Percentiles rank a stretch among this genome's conserved stretches.
Conservation (phyloP, 2,888 invertebrate genomes). For the Leptopilina myrica region DNA sequence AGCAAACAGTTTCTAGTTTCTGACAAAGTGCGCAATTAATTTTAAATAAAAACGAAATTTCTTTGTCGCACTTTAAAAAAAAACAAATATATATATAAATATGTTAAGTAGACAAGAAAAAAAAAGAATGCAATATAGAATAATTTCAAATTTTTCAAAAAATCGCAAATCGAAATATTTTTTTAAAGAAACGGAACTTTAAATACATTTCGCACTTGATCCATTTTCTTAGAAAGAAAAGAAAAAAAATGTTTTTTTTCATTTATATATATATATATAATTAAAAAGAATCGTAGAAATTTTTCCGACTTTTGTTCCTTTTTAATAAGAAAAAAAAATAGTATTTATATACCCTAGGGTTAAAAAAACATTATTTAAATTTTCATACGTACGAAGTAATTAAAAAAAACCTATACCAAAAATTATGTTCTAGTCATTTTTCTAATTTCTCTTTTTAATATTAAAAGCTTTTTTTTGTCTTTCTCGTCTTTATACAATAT, state of each 20-base stretch:
- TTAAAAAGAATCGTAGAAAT: neutral
- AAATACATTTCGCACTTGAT: neutral
- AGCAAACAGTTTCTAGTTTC: conserved; percentile 25
- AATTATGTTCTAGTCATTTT: neutral
- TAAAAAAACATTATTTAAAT: neutral
- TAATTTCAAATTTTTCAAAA: conserved; percentile 9
- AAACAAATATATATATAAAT: no score
- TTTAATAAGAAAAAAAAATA: no score
- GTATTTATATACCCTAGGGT: no score
- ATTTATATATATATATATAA: neutral
- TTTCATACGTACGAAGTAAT: neutral
- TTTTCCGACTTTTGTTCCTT: neutral
- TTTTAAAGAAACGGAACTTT: conserved; percentile 17
- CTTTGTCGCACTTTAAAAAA: conserved; percentile 14
- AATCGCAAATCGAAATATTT: conserved; percentile 17
- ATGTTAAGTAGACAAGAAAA: neutral
- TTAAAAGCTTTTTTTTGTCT: conserved; percentile 6
- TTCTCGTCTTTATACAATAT: neutral
- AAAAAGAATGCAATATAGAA: neutral
- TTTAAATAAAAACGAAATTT: neutral
- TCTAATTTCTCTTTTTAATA: neutral
- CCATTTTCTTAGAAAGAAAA: neutral
- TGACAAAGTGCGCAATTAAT: conserved; percentile 30
- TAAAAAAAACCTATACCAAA: no score
- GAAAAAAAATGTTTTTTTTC: neutral